These are phyloP conservation scores for Mesaphorura yosii DNA, from an alignment of 1,140 invertebrate species.

Conservation along the genomic window DNA sequence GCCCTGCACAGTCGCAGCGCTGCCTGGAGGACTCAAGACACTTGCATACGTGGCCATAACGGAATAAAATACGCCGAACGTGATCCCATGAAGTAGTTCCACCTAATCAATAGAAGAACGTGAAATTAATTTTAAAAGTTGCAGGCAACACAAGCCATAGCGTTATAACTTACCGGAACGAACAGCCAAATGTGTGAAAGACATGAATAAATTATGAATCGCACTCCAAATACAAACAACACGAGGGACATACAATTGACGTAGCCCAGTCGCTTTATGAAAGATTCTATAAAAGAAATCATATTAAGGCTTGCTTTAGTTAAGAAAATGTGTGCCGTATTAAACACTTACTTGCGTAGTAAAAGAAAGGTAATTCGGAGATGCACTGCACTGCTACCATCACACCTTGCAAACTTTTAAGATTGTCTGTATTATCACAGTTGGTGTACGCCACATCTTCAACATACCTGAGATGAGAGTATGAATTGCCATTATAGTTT, in stretches of 20 bases:
- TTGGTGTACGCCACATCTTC: slow-evolving; percentile 53
- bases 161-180: too few species aligned
- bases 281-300: slow-evolving; percentile 41
- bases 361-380: slow-evolving; percentile 77
- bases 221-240: slow-evolving; percentile 56
- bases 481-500: slow-evolving; percentile 4
- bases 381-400: slow-evolving; percentile 68
- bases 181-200: slow-evolving; percentile 67
- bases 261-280: slow-evolving; percentile 72
- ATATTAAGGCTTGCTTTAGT: not conserved
- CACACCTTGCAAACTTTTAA: slow-evolving; percentile 70
- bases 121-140: too few species aligned
- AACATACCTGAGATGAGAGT: slow-evolving; percentile 41
- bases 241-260: slow-evolving; percentile 68
- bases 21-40: slow-evolving; percentile 69
- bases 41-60: slow-evolving; percentile 81
- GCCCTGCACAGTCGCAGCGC: slow-evolving; percentile 72
- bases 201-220: slow-evolving; percentile 72
- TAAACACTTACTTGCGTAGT: slow-evolving; percentile 53
- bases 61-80: slow-evolving; percentile 77
- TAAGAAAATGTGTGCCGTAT: not conserved
- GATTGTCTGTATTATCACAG: slow-evolving; percentile 37
- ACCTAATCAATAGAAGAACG: too few species aligned
- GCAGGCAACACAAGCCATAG: too few species aligned
- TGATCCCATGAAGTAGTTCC: slow-evolving; percentile 73